Evolutionary conservation across 2,113 vertebrate species (phyloP), one percentile per base, ranked within the genome.

Genomic region (Neolamprologus sp.): DNA sequence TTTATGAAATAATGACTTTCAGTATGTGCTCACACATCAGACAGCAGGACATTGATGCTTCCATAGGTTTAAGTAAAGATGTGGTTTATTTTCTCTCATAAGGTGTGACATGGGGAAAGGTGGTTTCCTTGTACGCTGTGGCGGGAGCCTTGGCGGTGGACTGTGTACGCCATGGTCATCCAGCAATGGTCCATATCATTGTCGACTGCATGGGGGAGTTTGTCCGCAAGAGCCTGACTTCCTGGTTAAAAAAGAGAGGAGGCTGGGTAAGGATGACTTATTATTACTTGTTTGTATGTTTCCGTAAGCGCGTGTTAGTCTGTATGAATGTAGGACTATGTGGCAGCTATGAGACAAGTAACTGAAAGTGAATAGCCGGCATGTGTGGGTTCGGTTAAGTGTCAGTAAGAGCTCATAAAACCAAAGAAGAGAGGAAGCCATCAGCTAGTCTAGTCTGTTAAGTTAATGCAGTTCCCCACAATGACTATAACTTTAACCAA

Each of bases 91-190:
- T 54, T 90, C 68, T 92, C 45, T 80, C 4, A 55, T 1, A 73
- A 99, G 98, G 98, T 82, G 97, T 99, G 81, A 99, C 99, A 0
- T 99, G 99, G 99, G 98, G 98, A 75, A 99, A 99, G 94, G 98
- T 99, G 92, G 98, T 98, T 31, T 98, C 99, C 23, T 92, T 99
- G 12, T 99, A 99, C 0, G 97, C 97, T 0, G 99, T 99, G 93
- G 98, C 99, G 0, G 98, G 98, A 0, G 98, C 97, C 14, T 94
- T 99, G 91, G 98, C 98, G 0, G 97, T 98, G 90, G 99, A 99
- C 95, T 99, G 98, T 0, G 98, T 99, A 47, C 96, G 97, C 49
- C 98, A 98, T 1, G 98, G 97, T 1, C 97, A 99, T 89, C 98
- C 98, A 0, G 97, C 97, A 35, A 97, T 98, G 96, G 97, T 99